These are phyloP conservation scores for Anodontia alba DNA, from an alignment of 2,888 invertebrate species.

Conservation along the genomic window DNA sequence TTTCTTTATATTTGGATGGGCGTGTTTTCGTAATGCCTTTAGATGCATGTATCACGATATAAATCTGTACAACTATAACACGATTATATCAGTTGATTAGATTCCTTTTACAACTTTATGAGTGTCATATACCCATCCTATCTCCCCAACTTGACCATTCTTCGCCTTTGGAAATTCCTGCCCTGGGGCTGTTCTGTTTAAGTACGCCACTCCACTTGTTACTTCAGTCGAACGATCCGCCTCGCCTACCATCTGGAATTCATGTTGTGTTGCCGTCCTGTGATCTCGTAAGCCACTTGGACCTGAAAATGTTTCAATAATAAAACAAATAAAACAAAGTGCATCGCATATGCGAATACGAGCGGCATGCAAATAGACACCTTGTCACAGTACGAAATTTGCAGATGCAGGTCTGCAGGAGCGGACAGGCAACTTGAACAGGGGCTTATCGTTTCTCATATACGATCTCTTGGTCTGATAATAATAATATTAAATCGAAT, in stretches of 20 bases:
- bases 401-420: no score
- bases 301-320: slow-evolving; percentile 58
- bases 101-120: slow-evolving; percentile 74
- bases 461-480: no score
- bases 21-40: no score
- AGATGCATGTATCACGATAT: no score
- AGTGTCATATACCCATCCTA: slow-evolving; percentile 76
- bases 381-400: neutral
- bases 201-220: slow-evolving; percentile 74
- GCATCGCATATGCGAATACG: neutral
- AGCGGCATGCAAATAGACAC: neutral
- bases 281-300: slow-evolving; percentile 75
- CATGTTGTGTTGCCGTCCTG: slow-evolving; percentile 61
- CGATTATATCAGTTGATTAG: slow-evolving; percentile 26
- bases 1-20: no score
- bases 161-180: slow-evolving; percentile 75
- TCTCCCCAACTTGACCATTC: slow-evolving; percentile 76
- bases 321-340: neutral
- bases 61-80: neutral
- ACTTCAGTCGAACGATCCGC: slow-evolving; percentile 69
- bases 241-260: slow-evolving; percentile 70
- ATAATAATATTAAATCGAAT: no score
- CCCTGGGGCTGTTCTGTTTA: slow-evolving; percentile 71
- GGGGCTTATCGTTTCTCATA: no score
- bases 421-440: no score